Evolutionary conservation across 2,888 invertebrate species (phyloP).

Genomic region (Cybosia mesomella): DNA sequence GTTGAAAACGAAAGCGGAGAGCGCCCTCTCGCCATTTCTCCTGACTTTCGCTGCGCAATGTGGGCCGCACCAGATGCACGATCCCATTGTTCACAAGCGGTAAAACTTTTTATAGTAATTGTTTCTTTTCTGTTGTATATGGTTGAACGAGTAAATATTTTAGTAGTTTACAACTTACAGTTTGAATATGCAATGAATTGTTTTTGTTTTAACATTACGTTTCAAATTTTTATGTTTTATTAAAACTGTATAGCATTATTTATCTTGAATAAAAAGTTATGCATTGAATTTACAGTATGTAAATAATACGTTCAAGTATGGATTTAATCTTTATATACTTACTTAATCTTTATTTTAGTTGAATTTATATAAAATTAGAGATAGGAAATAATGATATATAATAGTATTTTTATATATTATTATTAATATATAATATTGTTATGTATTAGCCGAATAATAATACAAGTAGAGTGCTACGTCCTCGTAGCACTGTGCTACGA

Average conservation of each 20-base stretch:
- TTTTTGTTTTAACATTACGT: not conserved
- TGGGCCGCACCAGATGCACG: constrained; percentile 82
- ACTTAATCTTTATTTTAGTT: no score
- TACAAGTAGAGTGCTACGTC: constrained; percentile 18
- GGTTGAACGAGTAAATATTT: constrained; percentile 20
- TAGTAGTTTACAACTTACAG: not conserved
- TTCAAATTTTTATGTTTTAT: not conserved
- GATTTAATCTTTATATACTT: not conserved
- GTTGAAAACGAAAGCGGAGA: constrained; percentile 86
- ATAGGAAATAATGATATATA: not conserved
- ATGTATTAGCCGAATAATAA: not conserved
- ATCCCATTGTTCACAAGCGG: constrained; percentile 75
- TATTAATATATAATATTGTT: not conserved
- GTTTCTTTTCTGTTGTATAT: constrained; percentile 24
- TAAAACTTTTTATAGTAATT: constrained; percentile 53
- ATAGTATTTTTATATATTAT: not conserved
- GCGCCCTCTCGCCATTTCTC: constrained; percentile 87
- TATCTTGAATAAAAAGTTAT: not conserved
- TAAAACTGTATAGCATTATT: not conserved
- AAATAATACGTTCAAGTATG: not conserved
- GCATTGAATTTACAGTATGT: not conserved
- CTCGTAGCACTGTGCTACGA: constrained; percentile 21
- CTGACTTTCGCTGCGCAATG: constrained; percentile 84
- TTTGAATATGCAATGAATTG: constrained; percentile 5
- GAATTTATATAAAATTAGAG: not conserved